Evolutionary conservation across 2,797 vertebrate species (phyloP), one percentile per base, ranked within the genome.

Genomic region (Typhlichthys eigenmanni): DNA sequence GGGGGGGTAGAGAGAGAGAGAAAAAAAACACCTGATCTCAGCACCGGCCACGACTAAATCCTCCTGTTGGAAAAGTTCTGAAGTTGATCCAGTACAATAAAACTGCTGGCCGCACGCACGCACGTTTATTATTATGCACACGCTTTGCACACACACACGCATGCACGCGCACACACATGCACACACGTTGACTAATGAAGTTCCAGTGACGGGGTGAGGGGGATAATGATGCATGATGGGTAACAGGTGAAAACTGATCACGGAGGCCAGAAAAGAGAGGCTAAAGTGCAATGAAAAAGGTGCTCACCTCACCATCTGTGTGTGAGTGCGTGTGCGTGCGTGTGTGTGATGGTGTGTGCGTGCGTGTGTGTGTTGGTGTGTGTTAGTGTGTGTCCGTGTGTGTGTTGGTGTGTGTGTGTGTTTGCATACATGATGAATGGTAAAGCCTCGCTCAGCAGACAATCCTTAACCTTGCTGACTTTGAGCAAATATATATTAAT

Each of bases 1-100:
- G n/a, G n/a, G n/a, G n/a, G n/a, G n/a, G n/a, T n/a, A n/a, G n/a
- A n/a, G n/a, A n/a, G n/a, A n/a, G n/a, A n/a, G n/a, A 19, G 17
- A 19, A 70, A 78, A 89, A 90, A 89, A 19, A 19, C 19, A 64
- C 34, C 85, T 84, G 79, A 90, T 85, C 86, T 92, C 90, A 92
- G 89, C 91, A 91, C 78, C 68, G 82, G 85, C 77, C 84, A 80
- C 70, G 59, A 83, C 83, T 85, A 83, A 90, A 87, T 85, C 78
- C 86, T 84, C 85, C 86, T 88, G 91, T 91, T 87, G 89, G 83
- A 88, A 86, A 88, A 89, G 86, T 92, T 87, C 69, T 86, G 79
- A 83, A 71, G 84, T 82, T 87, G 84, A 90, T 86, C 88, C 70
- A 68, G 72, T 71, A 74, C 77, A 82, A 83, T 77, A 78, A 88